phyloP scores from a whole-genome alignment of 2,888 invertebrate genomes.

The Sthenelais limicola region DNA sequence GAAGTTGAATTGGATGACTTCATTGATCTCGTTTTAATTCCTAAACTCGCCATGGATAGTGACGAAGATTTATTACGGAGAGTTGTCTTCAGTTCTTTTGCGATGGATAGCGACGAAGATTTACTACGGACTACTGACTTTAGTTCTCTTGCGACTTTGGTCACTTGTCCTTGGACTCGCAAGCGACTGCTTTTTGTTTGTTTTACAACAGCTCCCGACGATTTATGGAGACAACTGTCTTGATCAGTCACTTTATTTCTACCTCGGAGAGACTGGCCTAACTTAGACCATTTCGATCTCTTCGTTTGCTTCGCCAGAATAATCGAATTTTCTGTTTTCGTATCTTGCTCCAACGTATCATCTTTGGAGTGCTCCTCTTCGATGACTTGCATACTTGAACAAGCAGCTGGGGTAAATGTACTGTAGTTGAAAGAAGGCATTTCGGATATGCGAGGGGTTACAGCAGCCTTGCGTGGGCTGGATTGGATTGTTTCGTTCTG shows the following conservation, averaged over 20 bases:
- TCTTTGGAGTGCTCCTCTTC: no score
- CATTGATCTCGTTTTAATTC: constrained; percentile 20
- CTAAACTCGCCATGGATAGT: constrained; percentile 8
- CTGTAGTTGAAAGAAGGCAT: constrained; percentile 23
- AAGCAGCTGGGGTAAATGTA: constrained; percentile 14
- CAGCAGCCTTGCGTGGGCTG: neutral
- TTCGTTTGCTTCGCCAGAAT: neutral
- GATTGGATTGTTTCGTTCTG: neutral
- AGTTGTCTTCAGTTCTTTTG: no score
- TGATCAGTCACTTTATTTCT: constrained; percentile 3
- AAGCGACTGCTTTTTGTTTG: constrained; percentile 27
- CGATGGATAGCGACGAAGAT: neutral
- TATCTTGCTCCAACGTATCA: neutral
- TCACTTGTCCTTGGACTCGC: neutral
- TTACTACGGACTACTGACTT: constrained; percentile 5
- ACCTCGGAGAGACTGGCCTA: neutral
- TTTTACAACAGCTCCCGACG: constrained; percentile 1
- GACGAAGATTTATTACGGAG: neutral
- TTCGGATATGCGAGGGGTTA: constrained; percentile 3
- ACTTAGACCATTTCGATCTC: constrained; percentile 6
- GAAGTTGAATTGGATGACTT: neutral
- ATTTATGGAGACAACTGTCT: constrained; percentile 6
- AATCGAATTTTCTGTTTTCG: neutral
- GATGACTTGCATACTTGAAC: neutral
- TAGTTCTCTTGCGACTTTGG: constrained; percentile 3